Conservation (phyloP, 2,113 vertebrate genomes). For the Limanda limanda region DNA sequence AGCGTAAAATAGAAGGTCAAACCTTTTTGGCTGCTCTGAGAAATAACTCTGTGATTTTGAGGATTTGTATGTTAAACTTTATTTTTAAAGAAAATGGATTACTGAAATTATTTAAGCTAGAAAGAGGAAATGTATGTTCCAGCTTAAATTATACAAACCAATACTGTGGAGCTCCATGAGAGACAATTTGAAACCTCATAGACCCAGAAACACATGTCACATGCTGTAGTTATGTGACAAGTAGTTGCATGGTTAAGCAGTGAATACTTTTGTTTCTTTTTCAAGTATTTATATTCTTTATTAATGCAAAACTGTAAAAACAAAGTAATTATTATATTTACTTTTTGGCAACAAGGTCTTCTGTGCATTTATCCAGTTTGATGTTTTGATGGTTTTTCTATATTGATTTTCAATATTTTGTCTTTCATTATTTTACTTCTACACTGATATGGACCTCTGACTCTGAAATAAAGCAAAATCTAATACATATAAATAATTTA, state of each 20-base stretch:
- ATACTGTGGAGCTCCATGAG: too few species aligned
- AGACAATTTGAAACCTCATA: too few species aligned
- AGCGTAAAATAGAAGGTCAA: background rate
- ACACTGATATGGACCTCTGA: background rate
- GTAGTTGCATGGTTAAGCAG: background rate
- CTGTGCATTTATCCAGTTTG: too few species aligned
- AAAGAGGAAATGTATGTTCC: too few species aligned
- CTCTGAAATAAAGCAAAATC: too few species aligned
- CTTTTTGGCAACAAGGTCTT: too few species aligned
- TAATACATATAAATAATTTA: background rate
- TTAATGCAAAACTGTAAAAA: background rate
- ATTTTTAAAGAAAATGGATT: background rate
- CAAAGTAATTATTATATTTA: too few species aligned
- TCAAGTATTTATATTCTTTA: too few species aligned
- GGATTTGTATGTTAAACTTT: background rate
- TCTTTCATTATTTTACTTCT: background rate
- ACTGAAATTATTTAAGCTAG: background rate
- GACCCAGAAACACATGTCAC: too few species aligned
- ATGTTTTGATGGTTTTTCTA: background rate
- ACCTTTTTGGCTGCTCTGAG: background rate
- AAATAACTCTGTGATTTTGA: background rate
- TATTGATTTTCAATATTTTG: background rate
- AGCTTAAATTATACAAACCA: too few species aligned
- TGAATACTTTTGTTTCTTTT: too few species aligned
- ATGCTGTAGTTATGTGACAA: too few species aligned